Conservation (phyloP, 2,888 invertebrate genomes). For the Drosophila lacicola region DNA sequence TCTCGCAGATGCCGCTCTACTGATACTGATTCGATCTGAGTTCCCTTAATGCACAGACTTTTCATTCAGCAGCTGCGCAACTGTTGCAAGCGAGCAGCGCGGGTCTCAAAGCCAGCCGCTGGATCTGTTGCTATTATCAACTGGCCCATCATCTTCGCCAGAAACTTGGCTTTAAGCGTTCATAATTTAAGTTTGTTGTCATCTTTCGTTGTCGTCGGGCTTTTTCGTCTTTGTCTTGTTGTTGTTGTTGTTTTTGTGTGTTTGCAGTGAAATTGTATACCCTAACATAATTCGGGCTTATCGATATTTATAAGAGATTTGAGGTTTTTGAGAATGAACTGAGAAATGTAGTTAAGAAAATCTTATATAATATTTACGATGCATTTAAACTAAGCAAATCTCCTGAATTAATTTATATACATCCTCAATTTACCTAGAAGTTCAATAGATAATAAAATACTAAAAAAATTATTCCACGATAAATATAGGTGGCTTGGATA, state of each 20-base stretch:
- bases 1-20: conserved; percentile 56
- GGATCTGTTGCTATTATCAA: conserved; percentile 43
- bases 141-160: conserved; percentile 71
- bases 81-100: conserved; percentile 6
- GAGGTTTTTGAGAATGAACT: not conserved
- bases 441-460: too few species aligned
- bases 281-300: not conserved
- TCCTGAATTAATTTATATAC: too few species aligned
- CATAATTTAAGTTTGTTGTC: conserved; percentile 75
- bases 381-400: too few species aligned
- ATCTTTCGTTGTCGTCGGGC: conserved; percentile 57
- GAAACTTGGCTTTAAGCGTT: conserved; percentile 69
- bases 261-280: conserved; percentile 42
- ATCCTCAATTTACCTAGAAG: too few species aligned
- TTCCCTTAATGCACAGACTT: conserved; percentile 64
- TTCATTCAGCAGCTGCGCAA: conserved; percentile 61
- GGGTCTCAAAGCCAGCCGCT: conserved; percentile 52
- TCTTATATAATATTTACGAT: too few species aligned
- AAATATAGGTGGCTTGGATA: too few species aligned
- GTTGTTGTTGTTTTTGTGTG: conserved; percentile 11
- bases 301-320: not conserved
- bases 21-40: conserved; percentile 50
- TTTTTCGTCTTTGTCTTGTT: conserved; percentile 26
- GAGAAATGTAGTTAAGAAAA: not conserved
- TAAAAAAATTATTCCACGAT: too few species aligned